Percentiles rank a stretch among this genome's conserved stretches.
These are phyloP conservation scores for Caenorhabditis sp. DNA, from an alignment of 2,888 invertebrate genomes.

Conservation along the genomic window DNA sequence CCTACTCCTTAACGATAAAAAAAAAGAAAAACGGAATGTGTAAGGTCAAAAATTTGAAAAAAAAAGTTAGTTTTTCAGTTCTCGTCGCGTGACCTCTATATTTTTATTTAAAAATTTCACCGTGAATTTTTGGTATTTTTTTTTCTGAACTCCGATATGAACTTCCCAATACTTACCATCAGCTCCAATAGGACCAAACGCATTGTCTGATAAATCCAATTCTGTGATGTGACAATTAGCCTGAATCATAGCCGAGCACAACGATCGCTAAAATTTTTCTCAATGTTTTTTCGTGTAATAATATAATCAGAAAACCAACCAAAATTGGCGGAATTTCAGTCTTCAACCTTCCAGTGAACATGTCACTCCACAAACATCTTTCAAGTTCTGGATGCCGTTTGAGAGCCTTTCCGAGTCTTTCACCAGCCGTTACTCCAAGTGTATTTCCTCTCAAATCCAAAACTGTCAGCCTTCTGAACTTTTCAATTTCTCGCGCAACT, in stretches of 20 bases:
- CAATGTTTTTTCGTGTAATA: neutral
- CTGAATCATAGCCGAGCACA: conserved; percentile 83
- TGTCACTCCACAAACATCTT: conserved; percentile 89
- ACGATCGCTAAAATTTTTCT: conserved; percentile 74
- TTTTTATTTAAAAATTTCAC: too few species aligned
- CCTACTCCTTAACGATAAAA: too few species aligned
- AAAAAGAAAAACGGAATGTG: too few species aligned
- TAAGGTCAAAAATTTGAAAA: too few species aligned
- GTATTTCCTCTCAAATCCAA: conserved; percentile 65
- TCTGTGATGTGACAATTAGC: conserved; percentile 84
- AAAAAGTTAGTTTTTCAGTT: too few species aligned
- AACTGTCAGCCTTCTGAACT: conserved; percentile 26
- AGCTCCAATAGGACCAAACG: conserved; percentile 93
- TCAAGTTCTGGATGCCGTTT: conserved; percentile 39
- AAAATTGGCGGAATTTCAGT: conserved; percentile 91
- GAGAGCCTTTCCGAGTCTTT: conserved; percentile 50
- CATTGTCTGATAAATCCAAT: conserved; percentile 94
- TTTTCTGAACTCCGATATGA: neutral
- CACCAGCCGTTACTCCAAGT: conserved; percentile 55
- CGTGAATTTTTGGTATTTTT: too few species aligned
- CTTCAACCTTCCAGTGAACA: conserved; percentile 94
- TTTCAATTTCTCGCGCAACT: conserved; percentile 43
- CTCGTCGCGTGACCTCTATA: too few species aligned
- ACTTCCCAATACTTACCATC: conserved; percentile 75
- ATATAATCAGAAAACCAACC: conserved; percentile 75